Conservation (phyloP, 2,888 invertebrate species). For the Oscheius sp. region DNA sequence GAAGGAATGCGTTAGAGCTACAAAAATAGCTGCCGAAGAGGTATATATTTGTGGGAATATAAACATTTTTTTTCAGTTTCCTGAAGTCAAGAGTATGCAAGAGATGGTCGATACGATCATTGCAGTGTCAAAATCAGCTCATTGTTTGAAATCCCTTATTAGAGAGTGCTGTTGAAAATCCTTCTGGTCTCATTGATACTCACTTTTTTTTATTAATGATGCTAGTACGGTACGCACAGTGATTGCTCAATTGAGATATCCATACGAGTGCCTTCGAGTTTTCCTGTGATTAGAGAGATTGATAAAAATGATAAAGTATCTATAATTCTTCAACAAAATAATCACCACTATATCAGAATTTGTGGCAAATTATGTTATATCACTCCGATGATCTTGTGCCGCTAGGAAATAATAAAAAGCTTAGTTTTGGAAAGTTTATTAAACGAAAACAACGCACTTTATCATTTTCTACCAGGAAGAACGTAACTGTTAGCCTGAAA, state of each 20-base stretch:
- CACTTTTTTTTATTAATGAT: not conserved
- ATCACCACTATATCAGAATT: too few relatives aligned
- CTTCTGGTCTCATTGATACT: constrained; percentile 15
- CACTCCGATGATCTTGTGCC: too few relatives aligned
- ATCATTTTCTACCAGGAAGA: too few relatives aligned
- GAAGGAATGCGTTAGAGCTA: constrained; percentile 84
- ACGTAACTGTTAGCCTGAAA: too few relatives aligned
- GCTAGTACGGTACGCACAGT: not conserved
- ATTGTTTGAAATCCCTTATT: constrained; percentile 78
- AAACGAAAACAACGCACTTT: too few relatives aligned
- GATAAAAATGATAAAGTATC: too few relatives aligned
- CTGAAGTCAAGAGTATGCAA: constrained; percentile 87
- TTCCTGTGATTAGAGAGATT: too few relatives aligned
- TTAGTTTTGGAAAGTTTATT: too few relatives aligned
- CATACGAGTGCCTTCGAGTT: constrained; percentile 14
- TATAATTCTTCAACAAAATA: too few relatives aligned
- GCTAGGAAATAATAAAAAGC: too few relatives aligned
- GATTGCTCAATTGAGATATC: constrained; percentile 23
- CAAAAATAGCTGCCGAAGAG: constrained; percentile 88
- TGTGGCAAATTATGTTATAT: too few relatives aligned
- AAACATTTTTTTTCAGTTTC: constrained; percentile 75
- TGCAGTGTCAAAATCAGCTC: constrained; percentile 84
- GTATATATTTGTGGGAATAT: constrained; percentile 5
- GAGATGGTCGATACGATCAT: constrained; percentile 92
- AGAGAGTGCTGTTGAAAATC: constrained; percentile 21